These are phyloP conservation scores for Macrostomum cliftonense DNA, from an alignment of 2,888 invertebrate species.

Conservation along the genomic window DNA sequence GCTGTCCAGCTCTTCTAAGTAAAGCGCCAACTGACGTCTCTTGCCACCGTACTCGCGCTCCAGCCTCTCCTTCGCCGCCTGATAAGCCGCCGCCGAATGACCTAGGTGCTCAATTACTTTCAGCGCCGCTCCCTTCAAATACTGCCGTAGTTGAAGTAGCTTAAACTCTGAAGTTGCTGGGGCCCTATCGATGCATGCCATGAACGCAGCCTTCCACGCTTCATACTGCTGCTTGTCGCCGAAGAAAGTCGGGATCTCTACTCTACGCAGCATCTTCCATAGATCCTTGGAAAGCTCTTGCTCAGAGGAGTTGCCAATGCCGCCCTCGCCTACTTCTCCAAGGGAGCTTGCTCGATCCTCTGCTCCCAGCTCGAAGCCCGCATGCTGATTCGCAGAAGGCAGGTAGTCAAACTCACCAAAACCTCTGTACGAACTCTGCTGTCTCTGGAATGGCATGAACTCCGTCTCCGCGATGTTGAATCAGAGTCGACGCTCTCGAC, in stretches of 20 bases:
- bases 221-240: conserved; percentile 11
- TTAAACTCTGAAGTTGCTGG: conserved; percentile 13
- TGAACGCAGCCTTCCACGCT: conserved; percentile 11
- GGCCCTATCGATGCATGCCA: conserved; percentile 8
- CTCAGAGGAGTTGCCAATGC: too few species aligned
- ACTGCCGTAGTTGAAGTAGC: conserved; percentile 11
- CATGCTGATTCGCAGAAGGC: too few species aligned
- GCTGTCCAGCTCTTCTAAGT: conserved; percentile 9
- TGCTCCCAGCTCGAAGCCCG: too few species aligned
- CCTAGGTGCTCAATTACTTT: conserved; percentile 6
- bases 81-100: conserved; percentile 9
- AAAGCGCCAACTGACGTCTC: conserved; percentile 5
- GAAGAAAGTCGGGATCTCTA: conserved; percentile 8
- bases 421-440: too few species aligned
- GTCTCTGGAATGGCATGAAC: too few species aligned
- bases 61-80: conserved; percentile 9
- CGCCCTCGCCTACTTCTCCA: too few species aligned
- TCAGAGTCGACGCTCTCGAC: too few species aligned
- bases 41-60: conserved; percentile 11
- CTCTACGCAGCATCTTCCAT: conserved; percentile 6
- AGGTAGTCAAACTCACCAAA: too few species aligned
- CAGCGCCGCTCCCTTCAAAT: conserved; percentile 10
- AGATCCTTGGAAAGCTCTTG: neutral
- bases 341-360: too few species aligned
- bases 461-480: too few species aligned